Evolutionary conservation across 2,797 vertebrate genomes (phyloP), one percentile per base, ranked within the genome.

Genomic region (Enteromius fasciolatus): DNA sequence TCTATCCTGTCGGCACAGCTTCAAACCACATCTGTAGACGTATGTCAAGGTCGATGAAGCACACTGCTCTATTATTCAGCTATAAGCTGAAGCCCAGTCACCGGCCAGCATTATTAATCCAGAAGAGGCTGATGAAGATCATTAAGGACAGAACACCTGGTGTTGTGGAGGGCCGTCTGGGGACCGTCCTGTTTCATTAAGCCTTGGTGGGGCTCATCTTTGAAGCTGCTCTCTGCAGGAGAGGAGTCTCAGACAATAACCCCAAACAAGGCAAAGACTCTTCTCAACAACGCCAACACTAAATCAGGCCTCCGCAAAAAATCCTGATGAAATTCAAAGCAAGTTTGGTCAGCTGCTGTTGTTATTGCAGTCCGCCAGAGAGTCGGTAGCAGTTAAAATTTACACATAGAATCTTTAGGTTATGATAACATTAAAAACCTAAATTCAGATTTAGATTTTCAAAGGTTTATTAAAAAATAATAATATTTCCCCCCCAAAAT

Each of bases 121-220:
- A 78, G 52, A 76, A 66, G 61, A 74, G 83, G 52, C 78, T 70
- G 84, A 85, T 83, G 74, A 79, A 87, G 67, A 69, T 87, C 78
- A 87, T 85, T 85, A 87, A 83, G 50, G 46, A n/a, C 28, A 70
- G 81, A 83, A 81, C 86, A 87, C 84, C 86, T 83, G 86, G 81
- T 85, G 81, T 84, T 54, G 72, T 72, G 48, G 61, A 70, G 20
- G 61, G 67, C 50, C 66, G 69, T 81, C 89, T 80, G 79, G 69
- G 12, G 86, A 85, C 83, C 76, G 54, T 83, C 86, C 70, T 52
- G 84, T 88, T 88, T 89, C 84, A 89, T 91, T 89, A 89, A 84
- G 82, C 87, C 83, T 81, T 28, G 25, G 25, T 84, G 80, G 74
- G 70, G 74, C 57, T 81, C 3, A 48, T 79, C 74, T 90, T 89